A percentile compares a stretch with the other conserved stretches of the same genome.
These are phyloP conservation scores for Castor canadensis DNA, from an alignment of 2,113 vertebrate genomes.

Conservation along the genomic window DNA sequence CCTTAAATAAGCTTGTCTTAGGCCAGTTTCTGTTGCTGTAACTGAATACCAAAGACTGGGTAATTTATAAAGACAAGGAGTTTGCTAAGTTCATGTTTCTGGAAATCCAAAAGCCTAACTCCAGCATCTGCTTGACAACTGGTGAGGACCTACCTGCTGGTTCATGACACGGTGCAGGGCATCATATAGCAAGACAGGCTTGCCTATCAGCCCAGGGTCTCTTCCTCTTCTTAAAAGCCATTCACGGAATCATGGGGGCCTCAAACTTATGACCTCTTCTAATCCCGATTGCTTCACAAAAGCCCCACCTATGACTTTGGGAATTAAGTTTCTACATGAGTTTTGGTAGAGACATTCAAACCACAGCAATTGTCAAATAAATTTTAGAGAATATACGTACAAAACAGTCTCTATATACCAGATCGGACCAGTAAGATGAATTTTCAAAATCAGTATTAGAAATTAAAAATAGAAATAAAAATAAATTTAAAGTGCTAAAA, in stretches of 20 bases:
- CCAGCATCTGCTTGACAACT: background rate
- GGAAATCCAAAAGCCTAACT: background rate
- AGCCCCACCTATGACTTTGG: background rate
- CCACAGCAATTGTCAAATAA: background rate
- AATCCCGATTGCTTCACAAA: background rate
- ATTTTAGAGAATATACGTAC: background rate
- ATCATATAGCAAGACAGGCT: background rate
- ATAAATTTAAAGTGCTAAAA: background rate
- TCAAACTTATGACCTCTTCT: background rate
- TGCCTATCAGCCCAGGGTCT: too few species aligned
- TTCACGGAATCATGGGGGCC: background rate
- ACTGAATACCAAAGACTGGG: background rate
- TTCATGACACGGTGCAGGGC: background rate
- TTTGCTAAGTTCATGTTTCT: background rate
- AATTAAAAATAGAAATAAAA: constrained; percentile 42
- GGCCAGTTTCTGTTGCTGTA: background rate
- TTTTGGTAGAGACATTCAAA: background rate
- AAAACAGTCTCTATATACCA: background rate
- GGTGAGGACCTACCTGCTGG: background rate
- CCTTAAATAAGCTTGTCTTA: background rate
- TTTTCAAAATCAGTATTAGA: background rate
- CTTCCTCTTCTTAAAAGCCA: background rate
- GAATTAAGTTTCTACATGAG: background rate
- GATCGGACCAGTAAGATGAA: background rate
- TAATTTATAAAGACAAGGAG: background rate